Evolutionary conservation across 1,140 invertebrate species (phyloP).

Genomic region (Adelges cooleyi): DNA sequence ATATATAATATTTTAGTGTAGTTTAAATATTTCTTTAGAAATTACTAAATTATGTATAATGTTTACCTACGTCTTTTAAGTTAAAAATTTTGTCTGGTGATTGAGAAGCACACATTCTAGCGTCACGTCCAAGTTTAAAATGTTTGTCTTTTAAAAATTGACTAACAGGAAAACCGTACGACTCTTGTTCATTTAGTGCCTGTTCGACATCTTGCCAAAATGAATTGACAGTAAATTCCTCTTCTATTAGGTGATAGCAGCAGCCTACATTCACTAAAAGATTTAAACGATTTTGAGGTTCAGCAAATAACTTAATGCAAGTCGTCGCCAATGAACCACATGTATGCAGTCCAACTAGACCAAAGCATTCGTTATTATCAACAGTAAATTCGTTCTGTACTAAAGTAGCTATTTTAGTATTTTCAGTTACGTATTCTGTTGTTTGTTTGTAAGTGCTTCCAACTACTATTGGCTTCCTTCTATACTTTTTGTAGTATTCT

Average conservation of each 20-base stretch:
- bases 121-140: constrained; percentile 57
- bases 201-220: constrained; percentile 31
- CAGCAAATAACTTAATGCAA: constrained; percentile 58
- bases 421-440: constrained; percentile 32
- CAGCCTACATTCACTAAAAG: constrained; percentile 72
- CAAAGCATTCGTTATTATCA: constrained; percentile 15
- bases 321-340: constrained; percentile 73
- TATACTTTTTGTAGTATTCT: constrained; percentile 29
- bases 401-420: constrained; percentile 43
- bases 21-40: background rate
- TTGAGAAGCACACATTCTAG: constrained; percentile 71
- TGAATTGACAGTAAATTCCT: constrained; percentile 42
- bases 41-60: background rate
- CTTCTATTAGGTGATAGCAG: constrained; percentile 75
- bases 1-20: background rate
- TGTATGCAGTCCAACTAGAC: constrained; percentile 62
- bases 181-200: constrained; percentile 29
- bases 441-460: constrained; percentile 29
- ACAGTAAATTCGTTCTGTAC: constrained; percentile 40
- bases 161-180: constrained; percentile 56
- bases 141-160: constrained; percentile 44
- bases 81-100: constrained; percentile 53
- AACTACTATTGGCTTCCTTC: constrained; percentile 24
- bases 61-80: constrained; percentile 40
- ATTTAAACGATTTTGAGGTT: constrained; percentile 42